Evolutionary conservation across 1,140 invertebrate species (phyloP), one percentile per base, ranked within the genome.

Genomic region (Heliconius hermathena): DNA sequence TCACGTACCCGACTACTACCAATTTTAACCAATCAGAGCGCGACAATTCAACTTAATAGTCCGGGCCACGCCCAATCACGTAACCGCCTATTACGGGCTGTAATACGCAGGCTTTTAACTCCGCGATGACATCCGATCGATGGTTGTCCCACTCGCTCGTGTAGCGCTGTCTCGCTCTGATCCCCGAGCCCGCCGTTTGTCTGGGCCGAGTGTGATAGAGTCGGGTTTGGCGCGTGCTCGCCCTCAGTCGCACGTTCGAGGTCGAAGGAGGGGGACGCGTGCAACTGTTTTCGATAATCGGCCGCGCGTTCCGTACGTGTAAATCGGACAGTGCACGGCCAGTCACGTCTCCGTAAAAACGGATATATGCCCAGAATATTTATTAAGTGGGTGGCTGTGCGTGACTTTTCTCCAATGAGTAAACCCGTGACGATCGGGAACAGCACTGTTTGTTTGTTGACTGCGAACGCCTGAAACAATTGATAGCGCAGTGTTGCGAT

Each of bases 341-440:
- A 88, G 93, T 93, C 93, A 94, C 93, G 93, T 94, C 88, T 90
- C 85, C 93, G 93, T 93, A 93, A 93, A 94, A 94, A 94, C 93
- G 91, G 93, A 94, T 93, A 93, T 93, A 94, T 93, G 93, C 93
- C 91, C 92, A 90, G 93, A 94, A 94, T 94, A 94, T 94, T 94
- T 93, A 94, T 94, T 94, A 93, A 93, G 93, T 93, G 93, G 91
- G 93, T 93, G 93, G 91, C 83, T 92, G 93, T 92, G 93, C 93
- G 93, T 94, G 93, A 94, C 93, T 93, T 93, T 91, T 93, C 91
- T 91, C 88, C 85, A 85, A 90, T 88, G 92, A 89, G 88, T 89
- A 90, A 89, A 87, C 90, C 86, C 85, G 90, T 88, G 90, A 92
- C 90, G 88, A 91, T 93, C 88, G 86, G 85, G 90, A 92, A 93